These are phyloP conservation scores for Samia ricini DNA, from an alignment of 1,140 invertebrate species.

Conservation along the genomic window DNA sequence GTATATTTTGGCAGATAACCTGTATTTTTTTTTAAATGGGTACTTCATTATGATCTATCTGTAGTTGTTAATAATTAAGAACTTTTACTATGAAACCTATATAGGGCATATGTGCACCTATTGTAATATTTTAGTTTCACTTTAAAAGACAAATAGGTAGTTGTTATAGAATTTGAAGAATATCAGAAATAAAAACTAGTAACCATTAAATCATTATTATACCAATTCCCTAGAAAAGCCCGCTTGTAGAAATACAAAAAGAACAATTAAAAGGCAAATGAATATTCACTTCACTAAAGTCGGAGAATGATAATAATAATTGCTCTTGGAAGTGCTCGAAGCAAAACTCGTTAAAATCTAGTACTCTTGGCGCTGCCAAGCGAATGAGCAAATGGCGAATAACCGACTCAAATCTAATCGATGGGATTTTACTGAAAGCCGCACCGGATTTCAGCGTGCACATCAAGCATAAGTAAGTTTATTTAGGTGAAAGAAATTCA, in stretches of 20 bases:
- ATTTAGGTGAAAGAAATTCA: neutral
- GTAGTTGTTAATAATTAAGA: no score
- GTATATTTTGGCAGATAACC: neutral
- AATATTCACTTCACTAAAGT: conserved; percentile 33
- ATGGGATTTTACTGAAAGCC: conserved; percentile 5
- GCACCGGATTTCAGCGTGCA: neutral
- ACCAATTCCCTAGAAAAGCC: neutral
- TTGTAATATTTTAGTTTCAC: no score
- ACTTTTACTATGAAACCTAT: no score
- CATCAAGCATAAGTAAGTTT: neutral
- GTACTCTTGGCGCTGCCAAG: conserved; percentile 30
- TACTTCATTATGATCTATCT: neutral
- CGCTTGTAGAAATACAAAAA: conserved; percentile 7
- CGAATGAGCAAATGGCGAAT: conserved; percentile 1
- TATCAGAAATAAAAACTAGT: neutral
- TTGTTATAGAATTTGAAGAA: no score
- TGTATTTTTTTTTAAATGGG: conserved; percentile 12
- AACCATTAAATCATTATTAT: neutral
- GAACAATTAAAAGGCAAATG: conserved; percentile 13
- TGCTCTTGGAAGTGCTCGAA: conserved; percentile 32
- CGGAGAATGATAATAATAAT: conserved; percentile 27
- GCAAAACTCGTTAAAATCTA: conserved; percentile 56
- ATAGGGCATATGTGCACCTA: no score
- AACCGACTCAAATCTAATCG: conserved; percentile 8
- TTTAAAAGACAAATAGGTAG: no score